A percentile compares a stretch with the other conserved stretches of the same genome.
phyloP scores from a whole-genome alignment of 2,888 invertebrate species.

The Cryptocephalus moraei region DNA sequence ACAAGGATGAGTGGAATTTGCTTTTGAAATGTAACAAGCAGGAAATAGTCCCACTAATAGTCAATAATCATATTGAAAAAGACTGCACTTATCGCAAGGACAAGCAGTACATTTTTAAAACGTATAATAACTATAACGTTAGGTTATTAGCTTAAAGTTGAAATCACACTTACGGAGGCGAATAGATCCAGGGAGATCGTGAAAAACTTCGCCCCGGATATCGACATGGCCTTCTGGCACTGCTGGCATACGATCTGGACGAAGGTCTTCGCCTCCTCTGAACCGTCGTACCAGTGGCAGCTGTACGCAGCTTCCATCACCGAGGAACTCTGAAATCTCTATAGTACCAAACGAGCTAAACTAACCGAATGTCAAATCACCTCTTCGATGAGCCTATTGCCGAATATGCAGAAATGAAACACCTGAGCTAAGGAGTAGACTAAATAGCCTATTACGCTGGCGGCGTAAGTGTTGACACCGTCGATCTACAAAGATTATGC shows the following conservation, averaged over 20 bases:
- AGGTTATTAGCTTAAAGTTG: too few species aligned
- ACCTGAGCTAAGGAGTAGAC: constrained; percentile 75
- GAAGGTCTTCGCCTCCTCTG: constrained; percentile 82
- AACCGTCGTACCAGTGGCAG: constrained; percentile 85
- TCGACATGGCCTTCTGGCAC: constrained; percentile 81
- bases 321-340: constrained; percentile 64
- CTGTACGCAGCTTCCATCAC: constrained; percentile 89
- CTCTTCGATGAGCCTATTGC: constrained; percentile 80
- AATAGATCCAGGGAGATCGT: constrained; percentile 80
- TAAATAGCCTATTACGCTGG: constrained; percentile 69
- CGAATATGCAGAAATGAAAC: constrained; percentile 79
- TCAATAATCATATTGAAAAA: not conserved
- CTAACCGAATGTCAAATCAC: constrained; percentile 35
- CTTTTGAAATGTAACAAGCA: too few species aligned
- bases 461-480: constrained; percentile 66
- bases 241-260: constrained; percentile 87
- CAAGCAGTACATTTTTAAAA: too few species aligned
- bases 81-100: not conserved
- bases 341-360: not conserved
- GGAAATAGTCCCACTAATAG: too few species aligned
- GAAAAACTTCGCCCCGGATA: constrained; percentile 83
- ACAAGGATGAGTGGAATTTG: too few species aligned
- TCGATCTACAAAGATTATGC: constrained; percentile 45
- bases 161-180: constrained; percentile 60
- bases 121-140: too few species aligned